Percentiles rank a stretch among this genome's conserved stretches.
Conservation (phyloP, 1,140 invertebrate species). For the Anagrus nilaparvatae region DNA sequence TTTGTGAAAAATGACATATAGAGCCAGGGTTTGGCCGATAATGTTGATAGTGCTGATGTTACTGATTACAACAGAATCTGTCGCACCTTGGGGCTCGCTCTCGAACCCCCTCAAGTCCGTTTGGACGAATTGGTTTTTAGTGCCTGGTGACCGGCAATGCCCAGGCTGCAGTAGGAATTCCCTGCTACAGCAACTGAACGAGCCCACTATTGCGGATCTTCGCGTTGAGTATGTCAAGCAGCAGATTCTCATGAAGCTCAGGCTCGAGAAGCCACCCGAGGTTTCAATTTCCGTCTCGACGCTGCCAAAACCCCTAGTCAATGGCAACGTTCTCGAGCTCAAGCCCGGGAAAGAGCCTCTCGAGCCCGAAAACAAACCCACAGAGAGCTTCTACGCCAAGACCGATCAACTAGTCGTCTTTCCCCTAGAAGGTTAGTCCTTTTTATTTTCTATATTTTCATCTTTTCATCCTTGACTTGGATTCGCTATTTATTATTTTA, state of each 20-base stretch:
- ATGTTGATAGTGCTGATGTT: not conserved
- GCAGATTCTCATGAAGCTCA: conserved; percentile 67
- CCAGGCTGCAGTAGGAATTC: no score
- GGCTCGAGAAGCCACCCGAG: conserved; percentile 60
- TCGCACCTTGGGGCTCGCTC: conserved; percentile 9
- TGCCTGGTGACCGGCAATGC: not conserved
- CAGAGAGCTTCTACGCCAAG: conserved; percentile 66
- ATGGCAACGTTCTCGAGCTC: conserved; percentile 43
- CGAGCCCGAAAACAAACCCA: conserved; percentile 31
- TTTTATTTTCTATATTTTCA: conserved; percentile 6
- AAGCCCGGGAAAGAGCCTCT: conserved; percentile 31
- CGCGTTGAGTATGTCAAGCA: conserved; percentile 70
- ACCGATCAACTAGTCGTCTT: conserved; percentile 71
- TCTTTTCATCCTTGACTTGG: no score
- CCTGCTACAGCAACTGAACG: conserved; percentile 22
- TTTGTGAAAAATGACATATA: no score
- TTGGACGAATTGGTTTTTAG: no score
- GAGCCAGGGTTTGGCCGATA: not conserved
- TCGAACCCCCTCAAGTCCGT: conserved; percentile 5
- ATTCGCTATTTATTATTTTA: no score
- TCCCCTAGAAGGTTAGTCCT: conserved; percentile 55
- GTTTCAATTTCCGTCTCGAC: conserved; percentile 46
- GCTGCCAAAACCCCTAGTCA: conserved; percentile 58
- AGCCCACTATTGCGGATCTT: conserved; percentile 42
- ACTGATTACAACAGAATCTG: not conserved